A percentile compares a stretch with the other conserved stretches of the same genome.
These are phyloP conservation scores for Neoniphon sammara DNA, from an alignment of 2,797 vertebrate species.

Conservation along the genomic window DNA sequence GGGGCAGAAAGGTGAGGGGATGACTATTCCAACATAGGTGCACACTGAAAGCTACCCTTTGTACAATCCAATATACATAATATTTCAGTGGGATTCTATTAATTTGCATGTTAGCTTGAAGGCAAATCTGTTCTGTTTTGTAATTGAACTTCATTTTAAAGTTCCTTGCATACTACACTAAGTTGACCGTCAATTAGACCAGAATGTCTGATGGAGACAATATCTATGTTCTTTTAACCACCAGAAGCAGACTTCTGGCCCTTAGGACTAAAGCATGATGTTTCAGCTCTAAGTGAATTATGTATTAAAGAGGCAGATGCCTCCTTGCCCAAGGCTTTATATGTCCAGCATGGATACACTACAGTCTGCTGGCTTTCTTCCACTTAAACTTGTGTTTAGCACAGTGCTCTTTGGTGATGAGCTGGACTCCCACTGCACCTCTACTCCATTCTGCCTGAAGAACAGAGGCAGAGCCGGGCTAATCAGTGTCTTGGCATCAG, in stretches of 20 bases:
- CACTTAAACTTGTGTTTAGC: constrained; percentile 81
- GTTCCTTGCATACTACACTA: background rate
- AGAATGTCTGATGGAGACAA: constrained; percentile 68
- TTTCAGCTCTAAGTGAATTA: constrained; percentile 80
- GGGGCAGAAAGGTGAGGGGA: constrained; percentile 73
- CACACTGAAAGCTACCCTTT: constrained; percentile 25
- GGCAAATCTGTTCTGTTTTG: constrained; percentile 5
- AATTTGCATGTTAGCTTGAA: constrained; percentile 7
- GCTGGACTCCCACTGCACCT: constrained; percentile 75
- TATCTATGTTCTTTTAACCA: constrained; percentile 69
- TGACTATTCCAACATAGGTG: constrained; percentile 50
- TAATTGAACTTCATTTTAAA: constrained; percentile 15
- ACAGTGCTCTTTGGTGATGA: constrained; percentile 78
- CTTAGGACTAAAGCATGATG: constrained; percentile 72
- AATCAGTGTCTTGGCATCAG: constrained; percentile 79
- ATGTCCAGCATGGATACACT: constrained; percentile 77
- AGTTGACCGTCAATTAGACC: constrained; percentile 50
- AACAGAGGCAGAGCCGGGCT: constrained; percentile 73
- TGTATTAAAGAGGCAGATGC: constrained; percentile 81
- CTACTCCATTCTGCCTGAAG: constrained; percentile 71
- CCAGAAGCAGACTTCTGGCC: constrained; percentile 63
- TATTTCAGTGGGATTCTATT: background rate
- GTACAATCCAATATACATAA: background rate
- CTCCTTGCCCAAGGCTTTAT: constrained; percentile 79
- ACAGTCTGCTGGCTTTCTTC: constrained; percentile 79